Conservation (phyloP, 1,140 invertebrate genomes). For the Habropoda laboriosa region DNA sequence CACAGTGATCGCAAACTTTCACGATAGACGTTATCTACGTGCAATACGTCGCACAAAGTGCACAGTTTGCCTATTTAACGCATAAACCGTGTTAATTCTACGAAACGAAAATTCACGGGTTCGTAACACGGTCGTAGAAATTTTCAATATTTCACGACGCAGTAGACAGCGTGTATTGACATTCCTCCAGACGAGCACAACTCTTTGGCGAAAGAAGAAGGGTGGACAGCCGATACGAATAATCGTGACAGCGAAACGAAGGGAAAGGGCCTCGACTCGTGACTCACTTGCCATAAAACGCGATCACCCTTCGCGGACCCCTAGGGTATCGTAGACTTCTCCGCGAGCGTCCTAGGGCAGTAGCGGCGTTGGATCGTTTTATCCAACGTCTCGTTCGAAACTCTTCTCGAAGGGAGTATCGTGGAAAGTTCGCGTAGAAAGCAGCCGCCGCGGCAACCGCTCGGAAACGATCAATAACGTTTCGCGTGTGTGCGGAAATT, state of each 20-base stretch:
- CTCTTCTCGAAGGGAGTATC: not conserved
- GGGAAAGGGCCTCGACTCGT: constrained; percentile 26
- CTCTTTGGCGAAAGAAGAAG: too few relatives aligned
- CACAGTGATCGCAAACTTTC: too few relatives aligned
- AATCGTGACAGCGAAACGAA: constrained; percentile 49
- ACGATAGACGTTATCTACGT: too few relatives aligned
- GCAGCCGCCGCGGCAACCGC: not conserved
- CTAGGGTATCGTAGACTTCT: constrained; percentile 39
- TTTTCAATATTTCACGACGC: too few relatives aligned
- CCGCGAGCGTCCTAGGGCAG: not conserved
- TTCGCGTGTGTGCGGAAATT: not conserved
- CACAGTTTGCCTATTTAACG: too few relatives aligned
- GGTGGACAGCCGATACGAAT: constrained; percentile 8
- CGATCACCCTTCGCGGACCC: constrained; percentile 51
- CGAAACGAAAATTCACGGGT: too few relatives aligned
- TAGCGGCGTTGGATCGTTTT: constrained; percentile 12
- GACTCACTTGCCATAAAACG: constrained; percentile 70
- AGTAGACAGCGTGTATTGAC: too few relatives aligned
- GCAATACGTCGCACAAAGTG: too few relatives aligned
- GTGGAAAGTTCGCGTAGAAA: not conserved
- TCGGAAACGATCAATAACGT: not conserved
- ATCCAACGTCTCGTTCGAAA: not conserved
- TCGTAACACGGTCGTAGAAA: too few relatives aligned
- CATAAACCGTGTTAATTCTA: too few relatives aligned
- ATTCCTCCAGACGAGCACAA: too few relatives aligned